Conservation (phyloP, 2,797 vertebrate genomes). For the Epinephelus awoara region DNA sequence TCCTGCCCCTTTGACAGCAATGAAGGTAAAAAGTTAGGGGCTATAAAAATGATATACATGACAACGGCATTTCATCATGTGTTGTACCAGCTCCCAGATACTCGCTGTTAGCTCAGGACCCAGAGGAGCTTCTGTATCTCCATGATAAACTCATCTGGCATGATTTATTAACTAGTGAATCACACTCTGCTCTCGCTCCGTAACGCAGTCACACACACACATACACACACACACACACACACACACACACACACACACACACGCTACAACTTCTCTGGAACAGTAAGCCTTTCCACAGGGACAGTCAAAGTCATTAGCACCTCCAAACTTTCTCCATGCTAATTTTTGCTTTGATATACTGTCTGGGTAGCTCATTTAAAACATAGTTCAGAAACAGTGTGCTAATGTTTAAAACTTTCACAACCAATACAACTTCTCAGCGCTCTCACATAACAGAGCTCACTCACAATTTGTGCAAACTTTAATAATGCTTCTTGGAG, state of each 20-base stretch:
- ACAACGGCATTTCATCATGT: slow-evolving; percentile 89
- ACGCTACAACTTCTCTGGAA: slow-evolving; percentile 78
- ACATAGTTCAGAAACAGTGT: slow-evolving; percentile 74
- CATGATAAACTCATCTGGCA: slow-evolving; percentile 91
- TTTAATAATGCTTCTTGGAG: slow-evolving; percentile 61
- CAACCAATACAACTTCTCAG: slow-evolving; percentile 59
- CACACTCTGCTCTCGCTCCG: slow-evolving; percentile 77
- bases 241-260: slow-evolving; percentile 35
- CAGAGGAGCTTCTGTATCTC: slow-evolving; percentile 89
- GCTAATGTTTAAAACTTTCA: slow-evolving; percentile 72
- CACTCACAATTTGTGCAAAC: slow-evolving; percentile 51
- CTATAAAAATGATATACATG: slow-evolving; percentile 87
- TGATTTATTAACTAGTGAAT: slow-evolving; percentile 91
- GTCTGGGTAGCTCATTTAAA: slow-evolving; percentile 80
- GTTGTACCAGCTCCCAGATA: slow-evolving; percentile 86
- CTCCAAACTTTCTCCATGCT: slow-evolving; percentile 86
- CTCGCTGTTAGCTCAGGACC: slow-evolving; percentile 85
- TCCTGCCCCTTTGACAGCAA: slow-evolving; percentile 79
- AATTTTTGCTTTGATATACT: slow-evolving; percentile 83
- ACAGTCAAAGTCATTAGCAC: slow-evolving; percentile 88
- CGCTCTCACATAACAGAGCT: slow-evolving; percentile 26
- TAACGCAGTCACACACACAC: slow-evolving; percentile 64
- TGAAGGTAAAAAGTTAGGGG: slow-evolving; percentile 84
- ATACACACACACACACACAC: slow-evolving; percentile 44
- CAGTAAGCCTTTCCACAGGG: slow-evolving; percentile 86